phyloP scores from a whole-genome alignment of 2,797 vertebrate genomes.

The Eulemur rubriventer region DNA sequence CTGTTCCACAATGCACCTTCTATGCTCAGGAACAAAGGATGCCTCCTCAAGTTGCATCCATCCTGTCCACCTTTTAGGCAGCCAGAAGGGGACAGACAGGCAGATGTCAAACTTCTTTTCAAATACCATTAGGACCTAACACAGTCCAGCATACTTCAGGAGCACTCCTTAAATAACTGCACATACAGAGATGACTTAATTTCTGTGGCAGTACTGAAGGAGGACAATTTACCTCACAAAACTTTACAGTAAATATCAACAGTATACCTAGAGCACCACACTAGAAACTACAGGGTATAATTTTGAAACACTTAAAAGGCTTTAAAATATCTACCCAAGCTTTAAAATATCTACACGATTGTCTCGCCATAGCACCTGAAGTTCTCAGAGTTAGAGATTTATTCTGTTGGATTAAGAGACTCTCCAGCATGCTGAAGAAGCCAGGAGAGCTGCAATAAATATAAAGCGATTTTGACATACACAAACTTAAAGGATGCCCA shows the following conservation, averaged over 20 bases:
- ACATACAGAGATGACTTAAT: background rate
- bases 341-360: background rate
- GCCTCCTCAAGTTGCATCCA: conserved; percentile 67
- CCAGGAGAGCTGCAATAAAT: background rate
- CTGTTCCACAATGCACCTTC: conserved; percentile 65
- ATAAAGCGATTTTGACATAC: background rate
- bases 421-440: background rate
- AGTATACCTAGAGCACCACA: background rate
- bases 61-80: conserved; percentile 42
- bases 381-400: background rate
- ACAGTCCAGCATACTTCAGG: background rate
- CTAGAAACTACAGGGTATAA: background rate
- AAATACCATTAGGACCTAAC: background rate
- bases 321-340: background rate
- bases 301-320: too few relatives aligned
- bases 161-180: background rate
- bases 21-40: conserved; percentile 66
- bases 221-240: background rate
- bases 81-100: conserved; percentile 24
- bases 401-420: background rate
- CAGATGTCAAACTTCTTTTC: conserved; percentile 54
- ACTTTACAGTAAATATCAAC: background rate
- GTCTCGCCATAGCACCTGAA: background rate
- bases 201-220: background rate
- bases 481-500: background rate